Percentiles rank a stretch among this genome's conserved stretches.
These are phyloP conservation scores for Pseudopipra pipra DNA, from an alignment of 2,113 vertebrate genomes.

Conservation along the genomic window DNA sequence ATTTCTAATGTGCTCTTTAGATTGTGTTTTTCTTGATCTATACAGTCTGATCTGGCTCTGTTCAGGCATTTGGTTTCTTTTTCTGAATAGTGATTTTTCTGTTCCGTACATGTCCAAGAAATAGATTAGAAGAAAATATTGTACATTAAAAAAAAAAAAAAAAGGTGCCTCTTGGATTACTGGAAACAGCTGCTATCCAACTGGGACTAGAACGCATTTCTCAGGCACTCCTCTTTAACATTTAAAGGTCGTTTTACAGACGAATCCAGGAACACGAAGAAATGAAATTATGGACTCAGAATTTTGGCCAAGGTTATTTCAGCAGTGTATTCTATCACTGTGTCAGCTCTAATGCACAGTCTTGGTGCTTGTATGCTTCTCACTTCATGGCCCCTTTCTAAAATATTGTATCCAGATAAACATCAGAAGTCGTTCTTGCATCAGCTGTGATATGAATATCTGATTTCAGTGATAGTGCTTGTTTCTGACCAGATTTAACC, in stretches of 20 bases:
- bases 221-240: background rate
- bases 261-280: background rate
- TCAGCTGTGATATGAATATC: background rate
- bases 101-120: background rate
- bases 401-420: background rate
- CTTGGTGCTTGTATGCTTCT: background rate
- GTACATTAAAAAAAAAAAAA: background rate
- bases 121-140: slow-evolving; percentile 16
- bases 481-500: background rate
- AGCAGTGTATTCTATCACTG: background rate
- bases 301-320: background rate
- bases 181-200: background rate
- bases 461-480: background rate
- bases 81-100: background rate
- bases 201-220: background rate
- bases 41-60: background rate
- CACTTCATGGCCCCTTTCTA: background rate
- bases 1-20: background rate
- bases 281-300: background rate
- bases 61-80: background rate
- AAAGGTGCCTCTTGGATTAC: background rate
- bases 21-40: background rate
- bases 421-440: background rate
- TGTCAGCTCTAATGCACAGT: background rate
- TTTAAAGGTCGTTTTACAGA: slow-evolving; percentile 43